Conservation (phyloP, 2,888 invertebrate genomes). For the Caenorhabditis sulstoni region DNA sequence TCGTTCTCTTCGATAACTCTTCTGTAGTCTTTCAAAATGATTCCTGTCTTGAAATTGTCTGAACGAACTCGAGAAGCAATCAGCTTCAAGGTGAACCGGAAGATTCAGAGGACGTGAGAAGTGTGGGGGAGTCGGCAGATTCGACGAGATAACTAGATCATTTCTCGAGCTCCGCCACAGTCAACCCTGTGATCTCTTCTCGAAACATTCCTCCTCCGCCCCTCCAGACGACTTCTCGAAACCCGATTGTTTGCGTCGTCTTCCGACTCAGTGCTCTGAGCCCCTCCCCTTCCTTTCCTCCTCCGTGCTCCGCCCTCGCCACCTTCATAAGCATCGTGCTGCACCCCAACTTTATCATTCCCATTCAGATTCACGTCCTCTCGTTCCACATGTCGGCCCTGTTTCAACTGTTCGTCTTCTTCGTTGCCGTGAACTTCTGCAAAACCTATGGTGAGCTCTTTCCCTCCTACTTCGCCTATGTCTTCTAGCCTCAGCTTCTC, state of each 20-base stretch:
- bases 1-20: too few relatives aligned
- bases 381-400: conserved; percentile 21
- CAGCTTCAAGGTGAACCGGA: too few relatives aligned
- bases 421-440: conserved; percentile 17
- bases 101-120: too few relatives aligned
- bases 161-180: too few relatives aligned
- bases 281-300: conserved; percentile 13
- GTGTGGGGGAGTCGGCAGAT: too few relatives aligned
- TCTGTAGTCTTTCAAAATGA: too few relatives aligned
- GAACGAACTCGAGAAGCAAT: too few relatives aligned
- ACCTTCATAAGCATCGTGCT: neutral
- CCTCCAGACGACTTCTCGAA: neutral
- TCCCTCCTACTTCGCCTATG: neutral
- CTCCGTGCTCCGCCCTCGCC: conserved; percentile 14
- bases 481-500: too few relatives aligned
- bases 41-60: too few relatives aligned
- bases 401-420: conserved; percentile 29
- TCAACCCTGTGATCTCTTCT: neutral
- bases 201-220: neutral
- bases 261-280: conserved; percentile 5
- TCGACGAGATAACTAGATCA: too few relatives aligned
- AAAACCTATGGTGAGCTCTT: conserved; percentile 34
- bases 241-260: neutral
- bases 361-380: neutral
- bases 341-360: neutral